A percentile compares a stretch with the other conserved stretches of the same genome.
Conservation (phyloP, 23 tunicate genomes). For the Diplosoma virens region DNA sequence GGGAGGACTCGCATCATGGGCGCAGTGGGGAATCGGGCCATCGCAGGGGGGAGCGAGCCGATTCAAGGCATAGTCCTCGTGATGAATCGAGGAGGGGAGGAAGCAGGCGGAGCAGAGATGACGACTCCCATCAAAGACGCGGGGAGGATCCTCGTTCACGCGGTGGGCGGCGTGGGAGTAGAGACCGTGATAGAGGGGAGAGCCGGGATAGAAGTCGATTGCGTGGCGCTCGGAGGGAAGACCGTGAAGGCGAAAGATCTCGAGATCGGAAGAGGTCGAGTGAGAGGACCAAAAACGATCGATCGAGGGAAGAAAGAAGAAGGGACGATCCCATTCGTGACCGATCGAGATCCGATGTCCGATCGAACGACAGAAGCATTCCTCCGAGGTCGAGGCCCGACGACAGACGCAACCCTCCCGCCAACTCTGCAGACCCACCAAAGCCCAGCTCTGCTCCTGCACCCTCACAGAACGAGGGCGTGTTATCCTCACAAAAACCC, state of each 20-base stretch:
- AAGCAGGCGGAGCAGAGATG: background rate
- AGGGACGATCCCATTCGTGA: background rate
- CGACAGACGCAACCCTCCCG: too few species aligned
- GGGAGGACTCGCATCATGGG: background rate
- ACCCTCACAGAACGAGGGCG: too few species aligned
- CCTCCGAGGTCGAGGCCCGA: too few species aligned
- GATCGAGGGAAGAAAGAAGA: background rate
- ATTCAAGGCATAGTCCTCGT: background rate
- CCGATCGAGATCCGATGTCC: background rate
- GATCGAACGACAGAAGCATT: background rate
- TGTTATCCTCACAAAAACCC: too few species aligned
- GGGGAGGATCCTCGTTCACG: background rate
- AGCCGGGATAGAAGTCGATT: background rate
- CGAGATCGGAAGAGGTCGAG: background rate
- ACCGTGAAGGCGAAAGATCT: background rate
- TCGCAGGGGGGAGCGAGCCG: background rate
- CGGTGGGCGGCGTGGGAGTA: background rate
- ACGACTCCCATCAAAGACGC: background rate
- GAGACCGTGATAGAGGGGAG: background rate
- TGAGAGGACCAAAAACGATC: too few species aligned
- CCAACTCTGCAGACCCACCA: too few species aligned
- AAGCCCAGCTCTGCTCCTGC: too few species aligned
- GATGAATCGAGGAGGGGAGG: background rate
- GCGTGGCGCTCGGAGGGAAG: background rate
- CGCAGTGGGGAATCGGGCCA: background rate